Percentiles rank a stretch among this genome's conserved stretches.
phyloP scores from a whole-genome alignment of 2,888 invertebrate genomes.

The Torymus tubicola region DNA sequence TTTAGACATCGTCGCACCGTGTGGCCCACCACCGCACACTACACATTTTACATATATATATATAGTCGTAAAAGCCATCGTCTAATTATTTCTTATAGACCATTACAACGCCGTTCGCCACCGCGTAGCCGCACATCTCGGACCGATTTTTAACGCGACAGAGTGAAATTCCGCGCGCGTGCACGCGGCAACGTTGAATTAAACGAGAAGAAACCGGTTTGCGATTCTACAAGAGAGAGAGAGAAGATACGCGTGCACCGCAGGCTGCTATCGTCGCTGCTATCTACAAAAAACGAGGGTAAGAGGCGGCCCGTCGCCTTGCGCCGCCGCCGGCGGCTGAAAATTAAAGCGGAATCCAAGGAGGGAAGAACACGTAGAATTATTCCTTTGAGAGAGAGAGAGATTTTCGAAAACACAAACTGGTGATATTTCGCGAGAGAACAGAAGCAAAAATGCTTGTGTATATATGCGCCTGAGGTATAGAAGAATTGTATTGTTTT shows the following conservation, averaged over 20 bases:
- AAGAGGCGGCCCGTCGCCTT: constrained; percentile 18
- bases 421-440: constrained; percentile 16
- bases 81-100: constrained; percentile 51
- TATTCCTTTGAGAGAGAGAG: background rate
- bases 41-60: constrained; percentile 24
- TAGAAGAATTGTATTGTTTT: constrained; percentile 23
- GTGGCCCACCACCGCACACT: background rate
- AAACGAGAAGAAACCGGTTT: constrained; percentile 44
- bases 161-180: constrained; percentile 23
- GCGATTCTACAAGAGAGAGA: constrained; percentile 5
- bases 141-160: constrained; percentile 37
- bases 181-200: constrained; percentile 19
- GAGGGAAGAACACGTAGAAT: background rate
- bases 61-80: constrained; percentile 46
- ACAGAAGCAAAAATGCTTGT: constrained; percentile 42
- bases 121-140: background rate
- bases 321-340: constrained; percentile 14
- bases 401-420: background rate
- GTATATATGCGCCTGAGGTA: background rate
- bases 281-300: constrained; percentile 55
- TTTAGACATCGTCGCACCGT: constrained; percentile 51
- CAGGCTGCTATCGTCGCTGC: constrained; percentile 46
- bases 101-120: background rate
- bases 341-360: constrained; percentile 20
- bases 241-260: constrained; percentile 22